Evolutionary conservation across 2,113 vertebrate genomes (phyloP), one percentile per base, ranked within the genome.

Genomic region (Laticauda colubrina): DNA sequence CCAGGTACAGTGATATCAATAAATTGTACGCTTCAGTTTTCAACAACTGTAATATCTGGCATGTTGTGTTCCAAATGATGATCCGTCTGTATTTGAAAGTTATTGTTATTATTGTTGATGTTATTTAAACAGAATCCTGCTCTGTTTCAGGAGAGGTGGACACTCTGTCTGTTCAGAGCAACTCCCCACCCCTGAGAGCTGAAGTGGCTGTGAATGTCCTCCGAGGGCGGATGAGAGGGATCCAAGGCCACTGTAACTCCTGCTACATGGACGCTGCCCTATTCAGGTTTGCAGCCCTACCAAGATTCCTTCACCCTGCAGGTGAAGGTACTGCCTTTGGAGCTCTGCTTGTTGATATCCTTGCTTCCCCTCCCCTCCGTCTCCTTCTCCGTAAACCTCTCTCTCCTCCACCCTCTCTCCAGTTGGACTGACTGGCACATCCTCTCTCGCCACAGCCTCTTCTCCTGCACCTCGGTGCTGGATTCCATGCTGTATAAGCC

Each of bases 231-330:
- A 99, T 98, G 98, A 98, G 95, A 90, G 98, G 98, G 2, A 98
- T 99, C 93, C 98, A 99, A 92, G 98, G 98, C 18, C 98, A 99
- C 93, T 98, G 98, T 39, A 99, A 99, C 97, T 99, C 98, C 94
- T 99, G 98, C 96, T 99, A 99, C 94, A 98, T 99, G 98, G 98
- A 99, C 0, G 97, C 98, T 4, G 96, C 98, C 54, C 98, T 99
- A 48, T 99, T 99, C 96, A 98, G 98, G 98, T 98, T 45, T 88
- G 96, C 12, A 48, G 15, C 23, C 14, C 51, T 34, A 5, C 75
- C 59, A 8, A 0, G 3, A 45, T n/a, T 7, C n/a, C 5, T 91
- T 64, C 45, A 0, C n/a, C 15, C 69, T 39, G 61, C 45, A 14
- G 18, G 18, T 1, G 3, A 14, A 9, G 18, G 20, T 8, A 2